Evolutionary conservation across 1,140 invertebrate species (phyloP), one percentile per base, ranked within the genome.

Genomic region (Chironomus striatipennis): DNA sequence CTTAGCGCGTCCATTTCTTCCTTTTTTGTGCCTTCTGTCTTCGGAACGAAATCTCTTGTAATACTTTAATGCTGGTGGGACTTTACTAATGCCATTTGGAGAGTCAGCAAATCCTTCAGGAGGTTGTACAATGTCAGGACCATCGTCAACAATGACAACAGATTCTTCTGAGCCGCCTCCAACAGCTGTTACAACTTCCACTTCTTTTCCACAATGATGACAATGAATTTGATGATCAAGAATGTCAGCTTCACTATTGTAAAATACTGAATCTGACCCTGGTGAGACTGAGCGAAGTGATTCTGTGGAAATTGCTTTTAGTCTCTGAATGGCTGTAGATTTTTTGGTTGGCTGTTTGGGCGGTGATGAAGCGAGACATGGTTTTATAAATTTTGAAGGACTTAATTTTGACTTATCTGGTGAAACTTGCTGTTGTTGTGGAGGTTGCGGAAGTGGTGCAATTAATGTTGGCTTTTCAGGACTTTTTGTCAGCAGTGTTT

Each of bases 21-120:
- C 79, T 65, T 88, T 86, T 0, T 83, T 83, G 73, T 85, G 83
- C 20, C 86, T 84, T 10, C 90, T 86, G 77, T 94, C 92, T 80
- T 93, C 92, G n/a, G 91, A 93, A 12, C 91, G 85, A 79, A 91
- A 92, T 75, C 91, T 84, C 78, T 93, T 93, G 75, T 93, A 91
- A 76, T 91, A 85, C 80, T 93, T 93, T 77, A 78, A 89, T 80
- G 64, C 81, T 80, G 77, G 76, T 77, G 76, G 78, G 80, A 82
- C 83, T 81, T 80, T 86, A 77, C 76, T 81, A 18, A 57, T 79
- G 75, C 85, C 87, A 74, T 89, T 89, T 0, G 92, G 92, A 0
- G 92, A 93, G 83, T 95, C 93, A 12, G 91, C 92, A 80, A 95
- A 95, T 43, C 92, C 91, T 17, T 91, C 93, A 7, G 93, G 93